Conservation (phyloP, 2,113 vertebrate genomes). For the Ceratotherium simum region DNA sequence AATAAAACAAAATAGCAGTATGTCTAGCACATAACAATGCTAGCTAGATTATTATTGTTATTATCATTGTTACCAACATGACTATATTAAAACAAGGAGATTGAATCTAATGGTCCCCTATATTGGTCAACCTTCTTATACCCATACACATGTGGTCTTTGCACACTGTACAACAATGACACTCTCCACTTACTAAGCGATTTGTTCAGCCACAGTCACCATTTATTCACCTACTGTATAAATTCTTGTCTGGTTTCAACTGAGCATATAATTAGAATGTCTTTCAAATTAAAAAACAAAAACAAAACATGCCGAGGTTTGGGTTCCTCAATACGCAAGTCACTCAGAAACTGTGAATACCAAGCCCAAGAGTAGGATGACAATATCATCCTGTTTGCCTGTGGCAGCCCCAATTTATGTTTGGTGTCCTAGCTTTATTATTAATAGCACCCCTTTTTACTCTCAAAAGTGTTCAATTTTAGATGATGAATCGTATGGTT, state of each 20-base stretch:
- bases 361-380: not conserved
- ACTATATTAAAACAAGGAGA: not conserved
- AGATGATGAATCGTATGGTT: not conserved
- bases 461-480: not conserved
- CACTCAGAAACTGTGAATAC: not conserved
- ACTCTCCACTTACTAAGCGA: not conserved
- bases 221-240: not conserved
- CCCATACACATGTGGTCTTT: not conserved
- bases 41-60: not conserved
- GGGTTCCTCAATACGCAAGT: not conserved
- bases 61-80: not conserved
- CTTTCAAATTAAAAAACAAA: not conserved
- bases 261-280: not conserved
- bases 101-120: not conserved
- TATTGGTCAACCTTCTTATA: not conserved
- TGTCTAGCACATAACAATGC: not conserved
- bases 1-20: not conserved
- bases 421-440: not conserved
- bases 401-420: not conserved
- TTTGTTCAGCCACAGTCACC: conserved; percentile 9
- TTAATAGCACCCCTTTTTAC: not conserved
- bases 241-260: conserved; percentile 37
- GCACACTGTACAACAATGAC: not conserved
- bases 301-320: not conserved
- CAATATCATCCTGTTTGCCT: not conserved